Percentiles rank a stretch among this genome's conserved stretches.
Conservation (phyloP, 2,113 vertebrate species). For the Mirounga angustirostris region DNA sequence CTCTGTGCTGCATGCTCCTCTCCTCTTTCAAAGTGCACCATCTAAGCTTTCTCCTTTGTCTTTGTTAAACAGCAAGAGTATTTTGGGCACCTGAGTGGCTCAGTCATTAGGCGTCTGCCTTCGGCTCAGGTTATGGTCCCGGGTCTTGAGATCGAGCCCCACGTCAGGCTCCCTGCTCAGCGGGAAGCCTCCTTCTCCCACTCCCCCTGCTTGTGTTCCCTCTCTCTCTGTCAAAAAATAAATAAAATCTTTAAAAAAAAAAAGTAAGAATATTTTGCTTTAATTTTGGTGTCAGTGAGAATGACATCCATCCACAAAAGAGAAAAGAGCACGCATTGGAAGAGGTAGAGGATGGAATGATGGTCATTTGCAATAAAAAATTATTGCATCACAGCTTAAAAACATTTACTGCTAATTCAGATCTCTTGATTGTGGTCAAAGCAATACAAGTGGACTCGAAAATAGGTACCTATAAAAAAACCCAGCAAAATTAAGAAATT, state of each 20-base stretch:
- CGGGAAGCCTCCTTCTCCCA: too few species aligned
- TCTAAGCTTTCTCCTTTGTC: constrained; percentile 53
- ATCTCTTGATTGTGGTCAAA: constrained; percentile 17
- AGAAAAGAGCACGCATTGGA: constrained; percentile 16
- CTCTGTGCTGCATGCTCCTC: background rate
- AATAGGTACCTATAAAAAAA: background rate
- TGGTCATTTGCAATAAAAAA: constrained; percentile 63
- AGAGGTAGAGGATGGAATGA: constrained; percentile 4
- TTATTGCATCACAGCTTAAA: background rate
- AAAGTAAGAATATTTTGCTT: constrained; percentile 34
- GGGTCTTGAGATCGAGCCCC: too few species aligned
- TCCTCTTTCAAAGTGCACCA: constrained; percentile 39
- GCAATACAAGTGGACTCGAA: constrained; percentile 35
- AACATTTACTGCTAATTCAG: constrained; percentile 70
- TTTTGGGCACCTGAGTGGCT: too few species aligned
- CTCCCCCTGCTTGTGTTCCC: too few species aligned
- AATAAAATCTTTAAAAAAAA: background rate
- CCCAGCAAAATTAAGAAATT: constrained; percentile 43
- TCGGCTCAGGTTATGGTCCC: too few species aligned
- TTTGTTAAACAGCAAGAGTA: constrained; percentile 52
- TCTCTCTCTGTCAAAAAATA: too few species aligned
- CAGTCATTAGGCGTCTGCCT: too few species aligned
- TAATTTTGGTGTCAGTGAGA: constrained; percentile 64
- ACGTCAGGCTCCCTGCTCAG: too few species aligned
- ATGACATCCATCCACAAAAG: constrained; percentile 41